Evolutionary conservation across 2,888 invertebrate genomes (phyloP), one percentile per base, ranked within the genome.

Genomic region (Nymphalis urticae): DNA sequence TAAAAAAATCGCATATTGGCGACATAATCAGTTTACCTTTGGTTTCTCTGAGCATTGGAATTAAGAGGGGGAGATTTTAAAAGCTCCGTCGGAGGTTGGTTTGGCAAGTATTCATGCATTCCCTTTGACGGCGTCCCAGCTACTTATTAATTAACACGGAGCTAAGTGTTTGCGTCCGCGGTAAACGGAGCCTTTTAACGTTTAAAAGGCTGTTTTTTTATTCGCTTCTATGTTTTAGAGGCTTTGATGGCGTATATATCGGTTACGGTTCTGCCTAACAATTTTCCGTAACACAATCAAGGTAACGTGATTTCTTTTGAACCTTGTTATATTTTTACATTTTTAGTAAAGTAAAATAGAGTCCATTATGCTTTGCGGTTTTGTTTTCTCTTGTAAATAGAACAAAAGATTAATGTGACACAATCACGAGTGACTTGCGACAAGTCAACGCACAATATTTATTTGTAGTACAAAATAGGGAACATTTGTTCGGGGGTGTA

Each of bases 81-180:
- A 92, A 92, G 90, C 91, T 77, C 83, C 85, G 85, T 81, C 80
- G 82, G 86, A 87, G 87, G 86, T 87, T 81, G 86, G 85, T 85
- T 85, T 82, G 80, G 82, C 80, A 89, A 91, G 92, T 92, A 92
- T 90, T 92, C 92, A 91, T 89, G 87, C 90, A 93, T 93, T 93
- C 93, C 88, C 93, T 93, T 93, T 93, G 91, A 91, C 88, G 88
- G 80, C 85, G 90, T 86, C 84, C 83, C 83, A 82, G 89, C 91
- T 92, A 91, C 92, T 92, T 92, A 91, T 85, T 92, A 92, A 92
- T 92, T 92, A 92, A 92, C 86, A 85, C 83, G 86, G 82, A 85
- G 87, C 86, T 92, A 92, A 92, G 91, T 92, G 92, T 92, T 92
- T 92, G 90, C 88, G 91, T 91, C 90, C 90, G 85, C 90, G 88